Evolutionary conservation across 2,113 vertebrate species (phyloP).

Genomic region (Solea senegalensis): DNA sequence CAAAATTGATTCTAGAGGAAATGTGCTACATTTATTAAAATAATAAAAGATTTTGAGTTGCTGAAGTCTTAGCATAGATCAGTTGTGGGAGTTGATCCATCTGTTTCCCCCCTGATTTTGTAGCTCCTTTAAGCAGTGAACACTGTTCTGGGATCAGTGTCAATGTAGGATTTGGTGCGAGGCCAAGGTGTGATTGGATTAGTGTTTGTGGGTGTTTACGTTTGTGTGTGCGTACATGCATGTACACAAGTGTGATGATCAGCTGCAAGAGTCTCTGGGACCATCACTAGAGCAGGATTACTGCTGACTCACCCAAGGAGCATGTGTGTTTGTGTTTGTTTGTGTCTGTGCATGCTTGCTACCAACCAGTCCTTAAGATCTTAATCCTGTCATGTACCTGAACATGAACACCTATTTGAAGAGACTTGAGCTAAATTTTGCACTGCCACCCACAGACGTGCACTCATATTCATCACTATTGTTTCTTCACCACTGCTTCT

Average conservation of each 20-base stretch:
- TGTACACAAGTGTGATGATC: slow-evolving; percentile 26
- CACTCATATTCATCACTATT: not conserved
- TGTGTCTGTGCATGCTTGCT: not conserved
- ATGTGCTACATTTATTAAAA: not conserved
- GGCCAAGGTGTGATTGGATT: slow-evolving; percentile 52
- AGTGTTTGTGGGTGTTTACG: slow-evolving; percentile 18
- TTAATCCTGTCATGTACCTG: slow-evolving; percentile 46
- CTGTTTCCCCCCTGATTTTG: slow-evolving; percentile 42
- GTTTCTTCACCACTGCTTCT: slow-evolving; percentile 20
- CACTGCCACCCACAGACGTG: not conserved
- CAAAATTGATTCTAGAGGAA: slow-evolving; percentile 27
- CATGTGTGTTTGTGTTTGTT: slow-evolving; percentile 4
- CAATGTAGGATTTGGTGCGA: slow-evolving; percentile 37
- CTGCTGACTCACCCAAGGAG: slow-evolving; percentile 60
- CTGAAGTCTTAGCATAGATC: slow-evolving; percentile 39
- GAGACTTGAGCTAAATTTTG: slow-evolving; percentile 26
- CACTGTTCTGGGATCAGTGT: slow-evolving; percentile 57
- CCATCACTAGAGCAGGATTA: slow-evolving; percentile 46
- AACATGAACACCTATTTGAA: slow-evolving; percentile 29
- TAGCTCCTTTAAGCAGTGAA: slow-evolving; percentile 39
- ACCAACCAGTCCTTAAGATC: slow-evolving; percentile 36
- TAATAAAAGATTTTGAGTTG: not conserved
- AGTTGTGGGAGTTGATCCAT: slow-evolving; percentile 44
- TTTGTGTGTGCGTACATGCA: slow-evolving; percentile 2
- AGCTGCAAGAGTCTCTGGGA: slow-evolving; percentile 36